Evolutionary conservation across 1,140 invertebrate genomes (phyloP), one percentile per base, ranked within the genome.

Genomic region (Parapsyche elsis): DNA sequence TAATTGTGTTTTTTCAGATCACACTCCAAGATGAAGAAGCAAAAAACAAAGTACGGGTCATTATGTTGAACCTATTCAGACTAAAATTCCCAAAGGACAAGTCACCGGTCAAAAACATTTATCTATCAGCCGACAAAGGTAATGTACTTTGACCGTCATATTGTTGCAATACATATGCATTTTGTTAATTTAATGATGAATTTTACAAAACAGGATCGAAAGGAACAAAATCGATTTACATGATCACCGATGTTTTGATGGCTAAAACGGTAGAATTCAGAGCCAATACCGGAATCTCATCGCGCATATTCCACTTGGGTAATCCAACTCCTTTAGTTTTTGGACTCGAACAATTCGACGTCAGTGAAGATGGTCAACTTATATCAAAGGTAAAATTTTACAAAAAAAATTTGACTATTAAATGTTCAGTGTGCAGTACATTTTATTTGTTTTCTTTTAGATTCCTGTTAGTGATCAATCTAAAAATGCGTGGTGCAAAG

Each of bases 31-130:
- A 89, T 85, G 88, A 89, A 80, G 78, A 85, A 10, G 86, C 87
- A 53, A 89, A 89, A 75, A 89, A 89, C 76, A 89, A 89, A 87
- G 88, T 89, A 1, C 84, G 88, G 81, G 88, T 89, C 0, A 89
- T 89, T 59, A 89, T 89, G 88, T 81, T 89, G 5, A 87, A 88
- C 80, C 89, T 89, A 76, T 83, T 84, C 0, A 84, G 84, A 53
- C 79, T 81, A 12, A 81, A 80, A 10, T 82, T 89, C 64, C 86
- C 88, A 1, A 86, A 85, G 73, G 83, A 85, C 74, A 89, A 87
- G 80, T 85, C 87, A 49, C 83, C 88, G 38, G 84, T 87, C 0
- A 87, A 87, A 80, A 88, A 89, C 73, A 84, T 89, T 67, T 89
- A 86, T 75, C 83, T 89, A 80, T 87, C 87, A 53, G 57, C 77